These are phyloP conservation scores for Sciurus vulgaris DNA, from an alignment of 2,797 vertebrate species.

Conservation along the genomic window DNA sequence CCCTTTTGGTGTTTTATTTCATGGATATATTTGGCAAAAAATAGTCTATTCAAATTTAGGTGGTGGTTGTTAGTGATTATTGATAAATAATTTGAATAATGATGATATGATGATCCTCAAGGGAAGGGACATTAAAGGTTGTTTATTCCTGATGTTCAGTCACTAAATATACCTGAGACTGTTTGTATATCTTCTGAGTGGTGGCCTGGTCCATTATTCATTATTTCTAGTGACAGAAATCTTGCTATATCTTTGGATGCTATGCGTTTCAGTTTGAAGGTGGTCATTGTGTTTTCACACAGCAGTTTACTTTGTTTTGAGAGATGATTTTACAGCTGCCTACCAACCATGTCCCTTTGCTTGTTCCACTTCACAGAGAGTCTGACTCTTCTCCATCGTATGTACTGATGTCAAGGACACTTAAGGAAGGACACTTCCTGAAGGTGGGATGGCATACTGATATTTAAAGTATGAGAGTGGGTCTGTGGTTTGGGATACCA, in stretches of 20 bases:
- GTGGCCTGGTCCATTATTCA: not conserved
- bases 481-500: not conserved
- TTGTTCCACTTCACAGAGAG: not conserved
- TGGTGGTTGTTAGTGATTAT: not conserved
- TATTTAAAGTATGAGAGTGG: constrained; percentile 28
- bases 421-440: not conserved
- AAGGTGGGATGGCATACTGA: not conserved
- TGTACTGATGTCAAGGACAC: not conserved
- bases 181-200: not conserved
- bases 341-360: not conserved
- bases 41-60: not conserved
- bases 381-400: not conserved
- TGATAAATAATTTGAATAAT: constrained; percentile 29
- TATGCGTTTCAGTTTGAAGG: not conserved
- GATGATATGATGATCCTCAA: not conserved
- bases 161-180: not conserved
- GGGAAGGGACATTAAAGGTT: not conserved
- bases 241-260: not conserved
- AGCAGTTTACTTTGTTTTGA: not conserved
- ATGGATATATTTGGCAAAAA: not conserved
- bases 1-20: constrained; percentile 45
- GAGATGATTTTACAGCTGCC: not conserved
- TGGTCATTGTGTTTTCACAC: not conserved
- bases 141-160: not conserved
- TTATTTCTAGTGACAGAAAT: not conserved